Evolutionary conservation across 2,888 invertebrate genomes (phyloP).

Genomic region (Buathra laborator): DNA sequence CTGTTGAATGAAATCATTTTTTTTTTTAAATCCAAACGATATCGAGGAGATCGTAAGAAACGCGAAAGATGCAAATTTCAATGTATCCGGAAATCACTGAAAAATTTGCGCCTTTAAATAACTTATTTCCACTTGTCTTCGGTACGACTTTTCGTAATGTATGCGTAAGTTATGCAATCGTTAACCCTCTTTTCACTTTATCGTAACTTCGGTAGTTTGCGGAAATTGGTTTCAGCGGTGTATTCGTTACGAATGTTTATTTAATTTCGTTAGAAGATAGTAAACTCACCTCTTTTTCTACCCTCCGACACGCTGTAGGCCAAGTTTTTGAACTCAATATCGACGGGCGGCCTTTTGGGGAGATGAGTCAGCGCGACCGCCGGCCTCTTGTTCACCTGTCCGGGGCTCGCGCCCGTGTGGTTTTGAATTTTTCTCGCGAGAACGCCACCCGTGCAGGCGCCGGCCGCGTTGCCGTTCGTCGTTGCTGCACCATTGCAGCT

Average conservation of each 20-base stretch:
- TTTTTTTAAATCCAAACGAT: too few relatives aligned
- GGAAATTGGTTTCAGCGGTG: too few relatives aligned
- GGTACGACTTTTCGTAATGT: neutral
- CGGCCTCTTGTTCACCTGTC: slow-evolving; percentile 89
- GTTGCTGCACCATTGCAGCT: slow-evolving; percentile 89
- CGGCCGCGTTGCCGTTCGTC: slow-evolving; percentile 80
- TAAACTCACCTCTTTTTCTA: slow-evolving; percentile 87
- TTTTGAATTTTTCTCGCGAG: slow-evolving; percentile 91
- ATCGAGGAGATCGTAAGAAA: too few relatives aligned
- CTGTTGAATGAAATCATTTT: neutral
- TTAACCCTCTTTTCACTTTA: too few relatives aligned
- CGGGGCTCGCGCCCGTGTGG: slow-evolving; percentile 87
- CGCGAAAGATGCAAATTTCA: too few relatives aligned
- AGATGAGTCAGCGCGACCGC: slow-evolving; percentile 92
- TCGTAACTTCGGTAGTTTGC: too few relatives aligned
- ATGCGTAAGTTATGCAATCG: too few relatives aligned
- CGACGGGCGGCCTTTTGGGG: slow-evolving; percentile 94
- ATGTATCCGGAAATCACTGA: too few relatives aligned
- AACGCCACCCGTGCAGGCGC: slow-evolving; percentile 85
- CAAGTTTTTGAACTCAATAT: slow-evolving; percentile 95
- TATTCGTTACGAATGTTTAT: neutral
- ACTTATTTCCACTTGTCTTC: neutral
- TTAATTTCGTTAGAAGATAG: neutral
- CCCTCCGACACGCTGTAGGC: slow-evolving; percentile 96
- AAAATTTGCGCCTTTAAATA: too few relatives aligned